phyloP scores from a whole-genome alignment of 2,888 invertebrate species.

The Zaprionus bogoriensis region DNA sequence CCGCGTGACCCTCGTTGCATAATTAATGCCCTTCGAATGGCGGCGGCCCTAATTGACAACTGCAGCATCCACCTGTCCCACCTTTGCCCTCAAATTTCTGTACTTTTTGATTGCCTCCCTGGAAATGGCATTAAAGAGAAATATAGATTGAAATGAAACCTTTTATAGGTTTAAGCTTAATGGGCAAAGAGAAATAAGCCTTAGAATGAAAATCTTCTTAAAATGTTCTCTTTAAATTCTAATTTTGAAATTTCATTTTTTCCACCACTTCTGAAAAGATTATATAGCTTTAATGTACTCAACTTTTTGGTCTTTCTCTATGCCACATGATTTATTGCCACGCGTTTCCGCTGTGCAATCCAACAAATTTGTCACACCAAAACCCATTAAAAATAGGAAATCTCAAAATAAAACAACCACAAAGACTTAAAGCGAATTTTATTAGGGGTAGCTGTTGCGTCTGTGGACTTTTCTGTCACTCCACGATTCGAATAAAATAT shows the following conservation, averaged over 20 bases:
- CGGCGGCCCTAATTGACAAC: conserved; percentile 30
- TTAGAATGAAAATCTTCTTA: no score
- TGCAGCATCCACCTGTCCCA: background rate
- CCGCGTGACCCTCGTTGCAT: conserved; percentile 55
- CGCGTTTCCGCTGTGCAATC: conserved; percentile 18
- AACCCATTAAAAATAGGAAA: background rate
- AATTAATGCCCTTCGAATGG: conserved; percentile 50
- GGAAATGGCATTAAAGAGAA: background rate
- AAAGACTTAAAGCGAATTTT: background rate
- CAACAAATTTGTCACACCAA: conserved; percentile 57
- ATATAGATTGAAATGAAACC: no score
- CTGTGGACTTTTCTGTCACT: background rate
- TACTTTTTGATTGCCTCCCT: background rate
- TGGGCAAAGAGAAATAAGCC: no score
- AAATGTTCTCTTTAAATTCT: no score
- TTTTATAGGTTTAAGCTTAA: no score
- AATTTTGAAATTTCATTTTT: no score
- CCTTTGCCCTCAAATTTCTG: background rate
- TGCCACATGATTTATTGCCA: conserved; percentile 36
- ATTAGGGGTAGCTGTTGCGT: conserved; percentile 22
- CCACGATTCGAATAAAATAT: conserved; percentile 42
- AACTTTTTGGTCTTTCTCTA: background rate
- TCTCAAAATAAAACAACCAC: conserved; percentile 3
- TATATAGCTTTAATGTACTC: background rate
- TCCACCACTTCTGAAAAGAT: no score